A percentile compares a stretch with the other conserved stretches of the same genome.
Conservation (phyloP, 2,113 vertebrate species). For the Naja naja region DNA sequence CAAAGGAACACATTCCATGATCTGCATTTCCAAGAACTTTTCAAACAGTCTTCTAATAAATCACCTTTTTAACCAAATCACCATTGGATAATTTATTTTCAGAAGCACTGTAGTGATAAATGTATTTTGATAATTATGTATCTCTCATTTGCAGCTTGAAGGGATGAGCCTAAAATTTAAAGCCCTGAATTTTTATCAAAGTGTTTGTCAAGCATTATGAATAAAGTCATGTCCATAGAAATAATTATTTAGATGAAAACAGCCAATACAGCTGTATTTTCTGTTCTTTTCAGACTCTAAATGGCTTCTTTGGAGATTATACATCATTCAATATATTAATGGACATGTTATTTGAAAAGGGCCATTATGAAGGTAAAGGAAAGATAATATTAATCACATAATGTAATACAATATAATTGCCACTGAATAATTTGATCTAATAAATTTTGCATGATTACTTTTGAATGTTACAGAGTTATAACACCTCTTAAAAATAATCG, state of each 20-base stretch:
- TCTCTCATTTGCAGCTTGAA: background rate
- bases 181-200: background rate
- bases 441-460: background rate
- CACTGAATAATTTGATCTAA: background rate
- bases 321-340: constrained; percentile 91
- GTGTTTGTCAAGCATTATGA: background rate
- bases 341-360: constrained; percentile 88
- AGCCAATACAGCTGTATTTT: background rate
- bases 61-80: background rate
- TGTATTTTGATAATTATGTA: background rate
- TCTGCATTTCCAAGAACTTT: background rate
- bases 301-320: constrained; percentile 84
- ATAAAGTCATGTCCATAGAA: background rate
- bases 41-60: background rate
- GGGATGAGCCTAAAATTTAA: background rate
- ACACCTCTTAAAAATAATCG: background rate
- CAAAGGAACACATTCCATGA: background rate
- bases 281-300: constrained; percentile 71
- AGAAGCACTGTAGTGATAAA: background rate
- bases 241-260: background rate
- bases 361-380: constrained; percentile 76
- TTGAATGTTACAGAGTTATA: background rate
- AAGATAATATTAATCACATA: background rate
- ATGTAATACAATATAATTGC: background rate
- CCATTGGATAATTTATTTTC: background rate